A percentile compares a stretch with the other conserved stretches of the same genome.
Conservation (phyloP, 2,113 vertebrate species). For the Anhinga anhinga region DNA sequence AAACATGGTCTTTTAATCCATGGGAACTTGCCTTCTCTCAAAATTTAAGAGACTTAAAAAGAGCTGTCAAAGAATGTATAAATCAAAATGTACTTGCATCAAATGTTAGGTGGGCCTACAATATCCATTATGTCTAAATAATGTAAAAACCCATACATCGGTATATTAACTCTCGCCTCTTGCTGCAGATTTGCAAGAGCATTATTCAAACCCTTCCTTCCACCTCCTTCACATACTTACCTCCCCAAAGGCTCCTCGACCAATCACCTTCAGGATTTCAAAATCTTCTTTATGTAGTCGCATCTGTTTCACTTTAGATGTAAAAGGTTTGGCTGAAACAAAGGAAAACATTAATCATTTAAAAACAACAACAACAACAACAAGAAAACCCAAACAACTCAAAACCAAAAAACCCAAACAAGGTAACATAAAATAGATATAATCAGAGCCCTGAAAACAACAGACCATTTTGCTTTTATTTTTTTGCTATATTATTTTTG, state of each 20-base stretch:
- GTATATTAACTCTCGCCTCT: background rate
- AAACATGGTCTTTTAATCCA: background rate
- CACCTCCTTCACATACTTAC: slow-evolving; percentile 69
- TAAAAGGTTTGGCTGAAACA: slow-evolving; percentile 94
- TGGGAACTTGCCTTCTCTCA: background rate
- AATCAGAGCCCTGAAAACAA: background rate
- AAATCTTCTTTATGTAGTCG: slow-evolving; percentile 97
- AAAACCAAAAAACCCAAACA: background rate
- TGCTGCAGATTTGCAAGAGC: background rate
- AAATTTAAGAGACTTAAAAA: background rate
- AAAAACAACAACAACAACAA: background rate
- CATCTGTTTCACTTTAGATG: slow-evolving; percentile 98
- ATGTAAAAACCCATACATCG: background rate
- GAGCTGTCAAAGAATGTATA: background rate
- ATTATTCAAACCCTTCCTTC: background rate
- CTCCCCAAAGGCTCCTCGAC: slow-evolving; percentile 98
- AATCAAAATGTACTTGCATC: background rate
- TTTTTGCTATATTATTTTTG: too few relatives aligned
- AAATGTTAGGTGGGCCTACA: background rate
- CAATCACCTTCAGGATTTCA: slow-evolving; percentile 99
- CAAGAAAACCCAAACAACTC: background rate
- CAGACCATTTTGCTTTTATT: background rate
- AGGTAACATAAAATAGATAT: background rate
- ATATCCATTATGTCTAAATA: background rate
- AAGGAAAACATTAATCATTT: slow-evolving; percentile 40